Conservation (phyloP, 2,113 vertebrate genomes). For the Nesoenas mayeri region DNA sequence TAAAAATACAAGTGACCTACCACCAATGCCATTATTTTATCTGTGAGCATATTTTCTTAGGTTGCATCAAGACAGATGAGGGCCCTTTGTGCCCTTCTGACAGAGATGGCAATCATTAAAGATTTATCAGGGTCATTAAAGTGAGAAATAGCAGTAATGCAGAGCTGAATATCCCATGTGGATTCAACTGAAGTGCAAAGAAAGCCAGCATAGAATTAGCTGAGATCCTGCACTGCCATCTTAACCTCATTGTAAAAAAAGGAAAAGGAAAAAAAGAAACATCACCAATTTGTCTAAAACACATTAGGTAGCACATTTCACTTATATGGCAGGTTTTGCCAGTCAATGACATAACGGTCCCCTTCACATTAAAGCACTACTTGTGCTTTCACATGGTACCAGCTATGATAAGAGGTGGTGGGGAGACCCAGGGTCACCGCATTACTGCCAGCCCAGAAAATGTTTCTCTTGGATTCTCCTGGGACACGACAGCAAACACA, state of each 20-base stretch:
- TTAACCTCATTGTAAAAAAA: constrained; percentile 3
- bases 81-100: constrained; percentile 49
- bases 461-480: neutral
- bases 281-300: neutral
- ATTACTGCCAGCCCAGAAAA: neutral
- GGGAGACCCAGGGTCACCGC: neutral
- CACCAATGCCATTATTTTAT: constrained; percentile 51
- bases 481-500: neutral
- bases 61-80: constrained; percentile 23
- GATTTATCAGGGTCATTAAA: constrained; percentile 62
- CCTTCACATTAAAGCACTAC: neutral
- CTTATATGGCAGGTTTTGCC: neutral
- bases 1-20: constrained; percentile 45
- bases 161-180: constrained; percentile 31
- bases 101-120: constrained; percentile 60
- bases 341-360: neutral
- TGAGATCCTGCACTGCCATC: neutral
- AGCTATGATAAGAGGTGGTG: fast-evolving
- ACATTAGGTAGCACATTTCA: neutral
- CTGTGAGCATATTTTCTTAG: constrained; percentile 1
- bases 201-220: neutral
- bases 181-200: constrained; percentile 9
- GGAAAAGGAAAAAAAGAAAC: neutral
- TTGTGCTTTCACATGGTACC: neutral
- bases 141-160: constrained; percentile 60